Evolutionary conservation across 2,797 vertebrate species (phyloP), one percentile per base, ranked within the genome.

Genomic region (Crocodylus rhombifer): DNA sequence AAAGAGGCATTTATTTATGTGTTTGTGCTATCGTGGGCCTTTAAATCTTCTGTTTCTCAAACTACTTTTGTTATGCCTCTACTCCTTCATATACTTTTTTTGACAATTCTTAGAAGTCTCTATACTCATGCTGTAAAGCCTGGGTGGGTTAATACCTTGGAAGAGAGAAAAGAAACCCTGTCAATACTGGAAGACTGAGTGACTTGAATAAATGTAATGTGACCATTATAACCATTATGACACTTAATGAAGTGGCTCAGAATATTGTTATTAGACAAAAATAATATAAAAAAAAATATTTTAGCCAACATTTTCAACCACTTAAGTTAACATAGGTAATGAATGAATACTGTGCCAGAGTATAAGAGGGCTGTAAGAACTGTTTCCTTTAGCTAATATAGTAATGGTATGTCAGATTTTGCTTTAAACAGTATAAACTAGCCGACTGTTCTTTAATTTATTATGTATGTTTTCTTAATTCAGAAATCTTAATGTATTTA

Each of bases 381-480:
- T 84, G 13, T 65, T 86, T 79, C 64, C 58, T 93, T 87, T 86
- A 82, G 56, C 2, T 88, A 28, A 75, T 55, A 20, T 9, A 65
- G 11, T 67, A 87, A 79, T 65, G 77, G 33, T 42, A 2, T 56
- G 11, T 64, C 16, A 57, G 17, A 30, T 89, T 92, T 86, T 92
- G n/a, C 26, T 51, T 76, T 82, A 69, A 91, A 55, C 3, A 28
- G 1, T 69, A 33, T 56, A 71, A 55, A 14, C 15, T 76, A 33
- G 6, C 33, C 87, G 64, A 33, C 1, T 6, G 93, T 42, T 80
- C 21, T 15, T 13, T 85, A 36, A 77, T 60, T 69, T 83, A 77
- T 90, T 87, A 42, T 57, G 51, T 69, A 65, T 55, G 1, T 18
- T 95, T 87, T 16, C 21, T 88, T 84, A 58, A 67, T 82, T 86